Percentiles rank a stretch among this genome's conserved stretches.
phyloP scores from a whole-genome alignment of 2,113 vertebrate species.

The Pedetes capensis region DNA sequence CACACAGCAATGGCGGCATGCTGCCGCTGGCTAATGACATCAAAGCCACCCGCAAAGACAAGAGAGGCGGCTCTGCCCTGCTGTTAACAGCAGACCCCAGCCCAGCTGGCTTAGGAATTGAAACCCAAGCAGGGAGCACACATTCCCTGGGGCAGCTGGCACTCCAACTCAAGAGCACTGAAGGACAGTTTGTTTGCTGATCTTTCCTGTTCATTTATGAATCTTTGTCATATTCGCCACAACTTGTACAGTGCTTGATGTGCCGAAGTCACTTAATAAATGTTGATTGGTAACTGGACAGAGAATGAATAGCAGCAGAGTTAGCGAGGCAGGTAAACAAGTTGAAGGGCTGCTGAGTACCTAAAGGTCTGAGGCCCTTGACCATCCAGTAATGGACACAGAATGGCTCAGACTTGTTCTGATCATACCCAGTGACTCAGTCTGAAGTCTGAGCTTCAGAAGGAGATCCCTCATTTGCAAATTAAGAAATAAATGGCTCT shows the following conservation, averaged over 20 bases:
- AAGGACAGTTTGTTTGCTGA: background rate
- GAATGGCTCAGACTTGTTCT: background rate
- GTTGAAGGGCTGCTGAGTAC: background rate
- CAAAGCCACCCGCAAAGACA: constrained; percentile 57
- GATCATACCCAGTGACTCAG: background rate
- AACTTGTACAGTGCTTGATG: background rate
- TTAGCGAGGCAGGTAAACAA: accelerated
- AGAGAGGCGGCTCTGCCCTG: constrained; percentile 9
- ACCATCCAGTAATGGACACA: background rate
- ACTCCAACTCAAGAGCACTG: background rate
- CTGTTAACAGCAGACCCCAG: constrained; percentile 14
- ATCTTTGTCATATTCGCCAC: background rate
- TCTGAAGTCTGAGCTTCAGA: background rate
- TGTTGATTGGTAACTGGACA: background rate
- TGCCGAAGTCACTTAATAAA: accelerated
- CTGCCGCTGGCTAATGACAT: constrained; percentile 48
- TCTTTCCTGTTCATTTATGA: background rate
- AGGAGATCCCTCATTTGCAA: background rate
- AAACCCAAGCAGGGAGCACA: background rate
- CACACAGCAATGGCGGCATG: background rate
- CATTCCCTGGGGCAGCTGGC: background rate
- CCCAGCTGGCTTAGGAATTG: constrained; percentile 48
- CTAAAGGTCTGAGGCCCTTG: too few relatives aligned
- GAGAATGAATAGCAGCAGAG: background rate
- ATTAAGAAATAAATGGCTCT: background rate